Evolutionary conservation across 1,140 invertebrate genomes (phyloP), one percentile per base, ranked within the genome.

Genomic region (Leptinotarsa defecta): DNA sequence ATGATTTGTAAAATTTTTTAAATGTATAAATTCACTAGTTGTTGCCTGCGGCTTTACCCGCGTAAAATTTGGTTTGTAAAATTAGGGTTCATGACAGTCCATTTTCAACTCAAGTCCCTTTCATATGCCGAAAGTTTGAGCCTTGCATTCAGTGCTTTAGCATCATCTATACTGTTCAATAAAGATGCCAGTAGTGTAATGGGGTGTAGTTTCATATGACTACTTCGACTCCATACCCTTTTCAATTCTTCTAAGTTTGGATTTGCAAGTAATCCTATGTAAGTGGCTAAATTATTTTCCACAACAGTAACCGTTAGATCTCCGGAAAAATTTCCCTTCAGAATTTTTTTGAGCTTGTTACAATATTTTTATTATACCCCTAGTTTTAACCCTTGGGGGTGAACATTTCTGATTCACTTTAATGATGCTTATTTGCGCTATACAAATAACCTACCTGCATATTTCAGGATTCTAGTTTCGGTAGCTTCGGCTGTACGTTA

Each of bases 111-210:
- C 48, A 97, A 84, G 77, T 96, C 93, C 79, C 95, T 87, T 79
- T 99, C 96, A 84, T 90, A 94, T 27, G 90, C 91, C 34, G 96
- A 98, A 62, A 98, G 89, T 85, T 96, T 97, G 0, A 98, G 83
- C 77, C 96, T 90, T 15, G 86, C 85, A 81, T 97, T 90, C 4
- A 98, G 85, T 4, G 86, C 79, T 75, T 91, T 85, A 0, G 92
- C 94, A 82, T 97, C 92, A 77, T 94, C 89, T 74, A 89, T 83
- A 74, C 88, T 86, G 65, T 87, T 84, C 0, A 98, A 83, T 22
- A 98, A 83, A 22, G 91, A 88, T 48, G 91, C 86, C 19, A 98
- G 80, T 61, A 93, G 87, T 17, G 94, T 94, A 81, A 96, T 92
- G 15, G 95, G 91, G 78, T 92, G 87, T 20, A 94, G 86, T 20